Base-by-base conservation (phyloP, 2,113 vertebrate genomes). In the Podarcis raffonei region DNA sequence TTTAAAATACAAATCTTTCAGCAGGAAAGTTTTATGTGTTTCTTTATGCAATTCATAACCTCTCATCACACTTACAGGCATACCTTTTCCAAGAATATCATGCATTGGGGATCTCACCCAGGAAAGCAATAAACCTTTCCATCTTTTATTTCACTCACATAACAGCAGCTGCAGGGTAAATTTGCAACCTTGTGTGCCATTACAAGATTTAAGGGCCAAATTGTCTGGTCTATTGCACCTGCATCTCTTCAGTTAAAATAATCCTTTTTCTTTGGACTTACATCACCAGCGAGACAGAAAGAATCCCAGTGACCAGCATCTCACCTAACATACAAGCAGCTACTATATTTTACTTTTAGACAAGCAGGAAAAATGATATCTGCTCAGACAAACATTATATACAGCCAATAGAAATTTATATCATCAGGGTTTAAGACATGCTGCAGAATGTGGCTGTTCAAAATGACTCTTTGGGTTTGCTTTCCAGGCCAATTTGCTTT, bases 301-400 rank as follows among this genome's bases (percentile, higher is more conserved):
- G 57, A 66, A 37, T 82, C 32, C 57, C 20, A 35, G 18, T 9
- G 32, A 8, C n/a, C 62, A 8, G 15, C 57, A 59, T 35, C 59
- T 37, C 37, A 32, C 59, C 32, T 66, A 82, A 25, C 76, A 12
- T 89, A 85, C 37, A 39, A 83, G 16, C 53, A 83, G 65, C 78
- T 85, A 66, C 84, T 72, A 25, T 83, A 53, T 86, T 23, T 69
- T 77, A 71, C 53, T 11, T 11, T 88, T 91, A 81, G 72, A 62
- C 79, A 35, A 85, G 85, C 65, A 85, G 37, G 12, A 85, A 12
- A 81, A 92, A 83, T 91, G 7, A 90, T 62, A 76, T 35, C 69
- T 83, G 85, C 90, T 84, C 53, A 85, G 82, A 92, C 74, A 71
- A 88, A 92, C 81, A 89, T 80, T 25, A 15, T 83, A 85, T 2